Percentiles rank a stretch among this genome's conserved stretches.
Conservation (phyloP, 2,797 vertebrate genomes). For the Phrynocephalus guinanensis region DNA sequence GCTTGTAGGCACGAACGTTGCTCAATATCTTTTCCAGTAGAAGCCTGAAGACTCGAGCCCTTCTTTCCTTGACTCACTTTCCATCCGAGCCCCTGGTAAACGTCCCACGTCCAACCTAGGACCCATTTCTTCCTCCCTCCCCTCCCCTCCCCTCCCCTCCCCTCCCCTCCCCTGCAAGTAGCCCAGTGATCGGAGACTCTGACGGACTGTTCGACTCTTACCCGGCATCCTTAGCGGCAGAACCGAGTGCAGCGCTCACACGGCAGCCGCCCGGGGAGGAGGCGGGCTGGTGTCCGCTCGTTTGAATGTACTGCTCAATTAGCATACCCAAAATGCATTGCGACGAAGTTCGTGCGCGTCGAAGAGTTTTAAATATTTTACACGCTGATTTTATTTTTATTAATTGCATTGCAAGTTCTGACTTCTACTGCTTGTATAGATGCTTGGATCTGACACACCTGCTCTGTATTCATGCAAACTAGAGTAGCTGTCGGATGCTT, state of each 20-base stretch:
- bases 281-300: not conserved
- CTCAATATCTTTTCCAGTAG: not conserved
- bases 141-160: too few species aligned
- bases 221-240: not conserved
- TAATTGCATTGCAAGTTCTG: not conserved
- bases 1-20: not conserved
- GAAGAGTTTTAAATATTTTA: not conserved
- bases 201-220: fast-evolving
- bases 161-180: not conserved
- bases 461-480: not conserved
- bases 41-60: not conserved
- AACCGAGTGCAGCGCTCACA: not conserved
- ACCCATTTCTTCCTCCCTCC: too few species aligned
- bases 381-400: not conserved
- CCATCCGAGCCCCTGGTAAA: too few species aligned
- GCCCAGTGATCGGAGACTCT: not conserved
- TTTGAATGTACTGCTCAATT: not conserved
- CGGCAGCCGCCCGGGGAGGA: not conserved
- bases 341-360: not conserved
- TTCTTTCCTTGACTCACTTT: too few species aligned
- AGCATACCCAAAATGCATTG: conserved; percentile 20
- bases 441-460: fast-evolving
- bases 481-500: fast-evolving
- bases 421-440: fast-evolving
- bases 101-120: fast-evolving